Evolutionary conservation across 1,140 invertebrate species (phyloP).

Genomic region (Apocrypta bakeri): DNA sequence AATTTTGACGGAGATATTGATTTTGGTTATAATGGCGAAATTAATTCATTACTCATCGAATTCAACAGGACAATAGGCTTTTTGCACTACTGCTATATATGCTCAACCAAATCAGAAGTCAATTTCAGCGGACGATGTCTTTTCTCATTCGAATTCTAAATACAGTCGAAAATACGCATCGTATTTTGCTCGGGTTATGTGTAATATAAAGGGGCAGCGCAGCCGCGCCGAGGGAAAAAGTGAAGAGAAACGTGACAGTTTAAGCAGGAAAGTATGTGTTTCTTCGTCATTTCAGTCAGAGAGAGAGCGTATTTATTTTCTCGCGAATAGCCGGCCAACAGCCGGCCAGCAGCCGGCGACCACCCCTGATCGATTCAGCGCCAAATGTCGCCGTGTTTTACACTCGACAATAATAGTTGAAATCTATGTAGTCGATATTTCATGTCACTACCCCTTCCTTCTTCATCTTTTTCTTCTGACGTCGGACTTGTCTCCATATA

Average conservation of each 20-base stretch:
- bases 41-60: neutral
- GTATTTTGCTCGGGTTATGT: neutral
- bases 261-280: conserved; percentile 38
- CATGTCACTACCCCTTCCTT: conserved; percentile 61
- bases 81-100: neutral
- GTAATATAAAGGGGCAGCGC: neutral
- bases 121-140: neutral
- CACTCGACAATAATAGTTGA: conserved; percentile 71
- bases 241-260: conserved; percentile 34
- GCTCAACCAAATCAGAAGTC: conserved; percentile 25
- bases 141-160: neutral
- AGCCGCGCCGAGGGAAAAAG: neutral
- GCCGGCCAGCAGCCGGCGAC: conserved; percentile 35
- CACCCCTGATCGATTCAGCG: conserved; percentile 67
- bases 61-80: neutral
- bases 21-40: neutral
- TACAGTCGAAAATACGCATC: neutral
- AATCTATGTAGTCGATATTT: conserved; percentile 72
- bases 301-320: conserved; percentile 53
- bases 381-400: conserved; percentile 72
- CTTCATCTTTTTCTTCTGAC: neutral
- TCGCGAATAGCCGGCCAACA: conserved; percentile 31
- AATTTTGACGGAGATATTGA: neutral
- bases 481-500: too few relatives aligned
- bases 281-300: conserved; percentile 37